These are phyloP conservation scores for Cotesia glomerata DNA, from an alignment of 1,140 invertebrate species.

Conservation along the genomic window DNA sequence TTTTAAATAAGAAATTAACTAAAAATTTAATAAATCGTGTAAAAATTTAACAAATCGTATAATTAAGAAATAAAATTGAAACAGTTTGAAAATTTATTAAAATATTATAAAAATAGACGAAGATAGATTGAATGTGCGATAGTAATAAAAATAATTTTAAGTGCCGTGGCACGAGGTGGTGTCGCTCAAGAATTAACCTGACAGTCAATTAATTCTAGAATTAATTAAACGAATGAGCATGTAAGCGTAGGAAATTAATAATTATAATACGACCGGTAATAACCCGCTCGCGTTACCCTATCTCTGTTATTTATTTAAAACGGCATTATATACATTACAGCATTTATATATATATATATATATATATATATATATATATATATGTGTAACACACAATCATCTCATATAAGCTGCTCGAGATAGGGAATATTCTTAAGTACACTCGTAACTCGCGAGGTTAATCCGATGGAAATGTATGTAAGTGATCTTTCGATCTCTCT, in stretches of 20 bases:
- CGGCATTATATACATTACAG: not conserved
- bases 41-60: too few species aligned
- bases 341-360: too few species aligned
- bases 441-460: constrained; percentile 19
- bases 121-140: constrained; percentile 6
- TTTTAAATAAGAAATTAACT: too few species aligned
- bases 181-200: constrained; percentile 28
- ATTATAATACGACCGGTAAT: constrained; percentile 35
- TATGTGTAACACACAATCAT: too few species aligned
- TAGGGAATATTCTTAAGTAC: not conserved
- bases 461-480: constrained; percentile 29
- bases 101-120: constrained; percentile 4
- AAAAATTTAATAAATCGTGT: too few species aligned
- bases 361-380: not conserved
- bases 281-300: constrained; percentile 9
- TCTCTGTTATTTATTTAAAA: constrained; percentile 1
- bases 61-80: too few species aligned
- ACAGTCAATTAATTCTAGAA: constrained; percentile 35
- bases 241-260: constrained; percentile 37
- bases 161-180: not conserved
- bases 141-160: not conserved
- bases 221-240: constrained; percentile 35
- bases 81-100: not conserved
- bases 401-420: too few species aligned
- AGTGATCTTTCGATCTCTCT: not conserved